Evolutionary conservation across 2,113 vertebrate species (phyloP).

Genomic region (Rattus rattus): DNA sequence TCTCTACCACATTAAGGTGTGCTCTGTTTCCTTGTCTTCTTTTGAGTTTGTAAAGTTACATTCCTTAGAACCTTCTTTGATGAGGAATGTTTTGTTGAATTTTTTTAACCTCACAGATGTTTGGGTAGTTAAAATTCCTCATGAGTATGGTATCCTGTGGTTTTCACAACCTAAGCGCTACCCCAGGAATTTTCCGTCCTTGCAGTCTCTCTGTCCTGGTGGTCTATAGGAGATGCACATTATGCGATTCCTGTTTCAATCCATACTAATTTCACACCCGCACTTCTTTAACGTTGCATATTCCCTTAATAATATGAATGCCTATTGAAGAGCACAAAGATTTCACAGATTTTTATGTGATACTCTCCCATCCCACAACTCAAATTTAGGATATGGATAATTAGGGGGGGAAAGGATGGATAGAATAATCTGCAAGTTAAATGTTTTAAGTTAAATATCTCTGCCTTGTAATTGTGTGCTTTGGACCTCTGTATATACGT

Average conservation of each 20-base stretch:
- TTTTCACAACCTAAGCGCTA: conserved; percentile 81
- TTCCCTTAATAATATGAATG: conserved; percentile 11
- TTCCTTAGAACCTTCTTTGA: conserved; percentile 82
- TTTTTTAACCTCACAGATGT: conserved; percentile 82
- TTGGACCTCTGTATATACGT: not conserved
- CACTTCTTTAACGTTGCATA: conserved; percentile 23
- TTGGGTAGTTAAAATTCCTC: conserved; percentile 85
- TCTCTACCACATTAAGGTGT: not conserved
- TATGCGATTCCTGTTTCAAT: conserved; percentile 48
- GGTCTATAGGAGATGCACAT: conserved; percentile 75
- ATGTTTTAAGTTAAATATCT: conserved; percentile 39
- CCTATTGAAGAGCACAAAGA: not conserved
- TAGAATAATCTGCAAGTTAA: conserved; percentile 22
- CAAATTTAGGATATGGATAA: not conserved
- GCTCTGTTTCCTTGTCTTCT: conserved; percentile 47
- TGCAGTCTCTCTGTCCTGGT: conserved; percentile 75
- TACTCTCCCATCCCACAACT: not conserved
- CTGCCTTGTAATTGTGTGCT: not conserved
- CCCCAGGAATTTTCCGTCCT: conserved; percentile 78
- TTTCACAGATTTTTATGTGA: conserved; percentile 29
- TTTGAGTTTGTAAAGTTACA: conserved; percentile 78
- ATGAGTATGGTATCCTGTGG: conserved; percentile 81
- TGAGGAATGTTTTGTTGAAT: conserved; percentile 81
- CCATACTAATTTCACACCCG: conserved; percentile 72
- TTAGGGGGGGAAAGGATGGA: not conserved